These are phyloP conservation scores for Galeopterus variegatus DNA, from an alignment of 2,113 vertebrate genomes.

Conservation along the genomic window DNA sequence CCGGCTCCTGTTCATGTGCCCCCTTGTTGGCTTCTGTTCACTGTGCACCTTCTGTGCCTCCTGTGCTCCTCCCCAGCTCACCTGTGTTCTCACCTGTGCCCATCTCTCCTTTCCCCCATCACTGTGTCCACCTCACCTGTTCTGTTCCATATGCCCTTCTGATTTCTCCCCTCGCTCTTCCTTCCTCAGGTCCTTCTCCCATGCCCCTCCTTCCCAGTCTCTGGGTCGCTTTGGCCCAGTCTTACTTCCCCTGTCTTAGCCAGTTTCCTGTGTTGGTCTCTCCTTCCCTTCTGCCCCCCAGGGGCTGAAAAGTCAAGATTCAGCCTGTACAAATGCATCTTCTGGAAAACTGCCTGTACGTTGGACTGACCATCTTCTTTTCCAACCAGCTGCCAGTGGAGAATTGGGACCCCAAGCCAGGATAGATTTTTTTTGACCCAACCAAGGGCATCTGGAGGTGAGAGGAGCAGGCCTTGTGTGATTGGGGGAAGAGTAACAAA, in stretches of 20 bases:
- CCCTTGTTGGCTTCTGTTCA: conserved; percentile 1
- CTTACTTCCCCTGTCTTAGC: background rate
- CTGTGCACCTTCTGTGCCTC: too few relatives aligned
- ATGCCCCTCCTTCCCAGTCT: conserved; percentile 59
- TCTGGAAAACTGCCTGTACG: background rate
- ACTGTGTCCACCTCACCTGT: background rate
- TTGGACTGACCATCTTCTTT: background rate
- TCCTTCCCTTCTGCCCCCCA: conserved; percentile 27
- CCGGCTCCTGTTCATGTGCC: background rate
- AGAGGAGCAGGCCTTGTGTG: background rate
- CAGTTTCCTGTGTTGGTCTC: conserved; percentile 20
- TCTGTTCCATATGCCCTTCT: background rate
- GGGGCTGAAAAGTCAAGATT: conserved; percentile 69
- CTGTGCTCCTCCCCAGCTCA: background rate
- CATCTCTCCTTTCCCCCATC: background rate
- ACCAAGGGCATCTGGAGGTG: conserved; percentile 20
- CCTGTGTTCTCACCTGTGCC: background rate
- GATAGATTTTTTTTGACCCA: background rate
- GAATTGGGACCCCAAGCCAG: background rate
- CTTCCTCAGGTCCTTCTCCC: conserved; percentile 57
- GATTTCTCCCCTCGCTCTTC: background rate
- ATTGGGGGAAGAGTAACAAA: background rate
- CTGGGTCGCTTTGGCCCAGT: conserved; percentile 58
- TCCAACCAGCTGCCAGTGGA: background rate
- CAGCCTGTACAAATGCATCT: conserved; percentile 27